A percentile compares a stretch with the other conserved stretches of the same genome.
These are phyloP conservation scores for Microtus agrestis DNA, from an alignment of 2,797 vertebrate genomes.

Conservation along the genomic window DNA sequence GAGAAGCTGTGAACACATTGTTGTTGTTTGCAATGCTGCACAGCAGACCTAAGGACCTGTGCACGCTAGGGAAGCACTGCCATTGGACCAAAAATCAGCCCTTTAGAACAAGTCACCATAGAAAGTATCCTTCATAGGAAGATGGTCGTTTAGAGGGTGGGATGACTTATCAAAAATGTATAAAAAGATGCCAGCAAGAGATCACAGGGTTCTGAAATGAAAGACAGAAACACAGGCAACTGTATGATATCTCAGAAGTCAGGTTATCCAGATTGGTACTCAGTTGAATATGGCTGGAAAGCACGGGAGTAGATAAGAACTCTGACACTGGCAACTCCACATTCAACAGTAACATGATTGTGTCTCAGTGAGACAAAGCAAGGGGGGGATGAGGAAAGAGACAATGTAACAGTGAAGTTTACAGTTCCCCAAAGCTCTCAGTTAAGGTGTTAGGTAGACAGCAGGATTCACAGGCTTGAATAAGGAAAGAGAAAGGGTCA, in stretches of 20 bases:
- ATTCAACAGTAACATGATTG: background rate
- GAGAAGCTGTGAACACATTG: background rate
- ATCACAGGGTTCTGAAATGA: background rate
- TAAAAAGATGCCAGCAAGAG: background rate
- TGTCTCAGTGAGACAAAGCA: background rate
- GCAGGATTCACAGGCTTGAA: background rate
- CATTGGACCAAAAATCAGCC: background rate
- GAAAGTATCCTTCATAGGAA: background rate
- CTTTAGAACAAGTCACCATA: background rate
- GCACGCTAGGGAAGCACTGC: background rate
- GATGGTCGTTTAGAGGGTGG: background rate
- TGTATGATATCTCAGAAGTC: background rate
- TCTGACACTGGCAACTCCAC: background rate
- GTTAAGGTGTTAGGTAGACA: background rate
- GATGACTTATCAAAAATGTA: background rate
- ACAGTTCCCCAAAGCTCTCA: background rate
- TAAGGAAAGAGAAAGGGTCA: background rate
- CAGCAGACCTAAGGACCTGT: background rate
- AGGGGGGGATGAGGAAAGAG: background rate
- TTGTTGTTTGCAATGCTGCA: background rate
- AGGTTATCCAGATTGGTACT: background rate
- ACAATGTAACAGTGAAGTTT: background rate
- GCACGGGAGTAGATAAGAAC: background rate
- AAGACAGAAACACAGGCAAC: background rate
- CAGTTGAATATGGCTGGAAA: background rate